Percentiles rank a stretch among this genome's conserved stretches.
Evolutionary conservation across 2,113 vertebrate genomes (phyloP).

Genomic region (Perca fluviatilis): DNA sequence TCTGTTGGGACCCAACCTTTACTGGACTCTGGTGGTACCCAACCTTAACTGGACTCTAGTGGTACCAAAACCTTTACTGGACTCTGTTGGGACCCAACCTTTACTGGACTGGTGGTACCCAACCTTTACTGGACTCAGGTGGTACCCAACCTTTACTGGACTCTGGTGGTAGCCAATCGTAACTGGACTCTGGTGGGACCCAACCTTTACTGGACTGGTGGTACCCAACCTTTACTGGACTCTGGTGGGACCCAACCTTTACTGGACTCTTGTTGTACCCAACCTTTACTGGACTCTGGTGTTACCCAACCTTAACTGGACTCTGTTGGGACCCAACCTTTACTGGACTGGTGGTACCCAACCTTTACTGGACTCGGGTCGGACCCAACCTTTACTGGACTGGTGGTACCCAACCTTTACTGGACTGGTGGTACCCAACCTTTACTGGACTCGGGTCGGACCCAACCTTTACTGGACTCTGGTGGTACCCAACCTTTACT

Average conservation of each 20-base stretch:
- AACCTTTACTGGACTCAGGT: constrained; percentile 1
- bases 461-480: not conserved
- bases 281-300: constrained; percentile 1
- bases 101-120: not conserved
- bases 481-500: not conserved
- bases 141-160: not conserved
- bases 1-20: not conserved
- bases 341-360: not conserved
- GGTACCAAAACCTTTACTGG: not conserved
- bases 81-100: not conserved
- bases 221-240: not conserved
- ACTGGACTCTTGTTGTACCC: not conserved
- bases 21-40: not conserved
- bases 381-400: not conserved
- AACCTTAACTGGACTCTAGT: not conserved
- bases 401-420: not conserved
- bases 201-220: not conserved
- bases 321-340: not conserved
- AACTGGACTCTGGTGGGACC: not conserved
- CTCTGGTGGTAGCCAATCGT: not conserved
- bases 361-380: not conserved
- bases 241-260: not conserved
- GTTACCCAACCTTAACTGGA: not conserved
- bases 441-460: not conserved
- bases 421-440: not conserved